Base-by-base conservation (phyloP, 1,140 invertebrate species). In the Argopecten irradians region DNA sequence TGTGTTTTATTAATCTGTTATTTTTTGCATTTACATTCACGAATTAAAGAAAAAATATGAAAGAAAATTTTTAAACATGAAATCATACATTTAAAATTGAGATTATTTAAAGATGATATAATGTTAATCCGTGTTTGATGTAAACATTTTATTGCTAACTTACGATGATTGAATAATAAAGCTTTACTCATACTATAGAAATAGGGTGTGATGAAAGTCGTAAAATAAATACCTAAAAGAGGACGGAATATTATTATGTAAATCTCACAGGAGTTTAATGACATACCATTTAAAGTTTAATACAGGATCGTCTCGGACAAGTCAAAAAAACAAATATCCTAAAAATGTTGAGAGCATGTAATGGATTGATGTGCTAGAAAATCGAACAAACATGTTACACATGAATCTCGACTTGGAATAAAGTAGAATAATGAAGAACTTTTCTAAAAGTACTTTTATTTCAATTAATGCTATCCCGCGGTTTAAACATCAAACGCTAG, bases 401-500 rank as follows among this genome's bases (percentile, higher is more conserved):
- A 28, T 71, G 55, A 71, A 28, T 28, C 5, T 71, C n/a, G 55
- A 2, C 55, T 71, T 71, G n/a, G 55, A 71, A 71, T 71, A 71
- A 71, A 71, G 16, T 5, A 71, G 22, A 71, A 11, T 71, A 71
- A 71, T 28, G 55, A 71, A 71, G 8, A n/a, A 7, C 55, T 71
- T 71, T 11, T 71, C 22, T 28, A 71, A 71, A 71, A 71, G 55
- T 71, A 71, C 22, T 71, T 71, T 71, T 71, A 71, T 71, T 71
- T 71, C 55, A 71, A 71, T 71, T 71, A 71, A 71, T 28, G 55
- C n/a, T 28, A 71, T 71, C 55, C 43, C 55, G n/a, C n/a, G 55
- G 16, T 71, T 71, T 71, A 71, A 22, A 71, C 55, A 71, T 71
- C 55, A 71, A 71, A 71, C 55, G 55, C 5, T 71, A 11, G 14